These are phyloP conservation scores for Phasia obesa DNA, from an alignment of 2,888 invertebrate genomes.

Conservation along the genomic window DNA sequence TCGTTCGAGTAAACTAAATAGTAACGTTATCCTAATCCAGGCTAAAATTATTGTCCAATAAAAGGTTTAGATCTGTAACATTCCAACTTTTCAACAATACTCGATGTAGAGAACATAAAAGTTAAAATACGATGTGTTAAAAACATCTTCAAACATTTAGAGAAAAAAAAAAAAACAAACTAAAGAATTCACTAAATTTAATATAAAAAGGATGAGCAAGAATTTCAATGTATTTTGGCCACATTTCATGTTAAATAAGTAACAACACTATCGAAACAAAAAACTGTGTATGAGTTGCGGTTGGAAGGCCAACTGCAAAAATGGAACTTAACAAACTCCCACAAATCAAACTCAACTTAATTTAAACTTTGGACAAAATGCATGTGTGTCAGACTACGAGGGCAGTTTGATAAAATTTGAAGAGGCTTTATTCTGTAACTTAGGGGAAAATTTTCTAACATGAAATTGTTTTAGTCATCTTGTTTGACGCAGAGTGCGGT, in stretches of 20 bases:
- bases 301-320: slow-evolving; percentile 21
- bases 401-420: too few species aligned
- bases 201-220: slow-evolving; percentile 45
- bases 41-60: too few species aligned
- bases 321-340: slow-evolving; percentile 4
- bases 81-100: too few species aligned
- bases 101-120: slow-evolving; percentile 9
- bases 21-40: too few species aligned
- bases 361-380: slow-evolving; percentile 54
- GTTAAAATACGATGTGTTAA: slow-evolving; percentile 55
- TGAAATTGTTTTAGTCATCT: too few species aligned
- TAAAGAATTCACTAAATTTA: slow-evolving; percentile 20
- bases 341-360: slow-evolving; percentile 45
- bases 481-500: too few species aligned
- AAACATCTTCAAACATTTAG: slow-evolving; percentile 46
- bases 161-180: slow-evolving; percentile 8
- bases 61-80: too few species aligned
- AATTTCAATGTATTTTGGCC: slow-evolving; percentile 47
- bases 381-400: too few species aligned
- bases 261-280: slow-evolving; percentile 12
- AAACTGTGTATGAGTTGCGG: slow-evolving; percentile 41
- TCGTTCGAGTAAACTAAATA: too few species aligned
- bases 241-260: slow-evolving; percentile 54
- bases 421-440: too few species aligned
- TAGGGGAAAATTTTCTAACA: too few species aligned